Base-by-base conservation (phyloP, 2,797 vertebrate species). In the Periparus ater region DNA sequence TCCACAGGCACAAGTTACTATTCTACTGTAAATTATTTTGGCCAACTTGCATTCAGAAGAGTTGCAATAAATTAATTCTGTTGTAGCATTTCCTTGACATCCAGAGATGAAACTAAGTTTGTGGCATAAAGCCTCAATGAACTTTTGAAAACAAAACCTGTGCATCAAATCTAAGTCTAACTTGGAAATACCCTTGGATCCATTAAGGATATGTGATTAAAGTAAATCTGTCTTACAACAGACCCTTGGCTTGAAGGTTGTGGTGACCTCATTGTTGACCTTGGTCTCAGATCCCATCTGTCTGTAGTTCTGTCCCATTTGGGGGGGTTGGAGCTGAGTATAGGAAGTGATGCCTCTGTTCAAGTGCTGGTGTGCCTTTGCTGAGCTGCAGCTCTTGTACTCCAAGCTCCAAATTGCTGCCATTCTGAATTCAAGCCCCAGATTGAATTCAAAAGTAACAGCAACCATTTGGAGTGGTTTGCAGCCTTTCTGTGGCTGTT, bases 231-330 rank as follows among this genome's bases (percentile, higher is more conserved):
- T 83, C n/a, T 75, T 68, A 26, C 10, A 36, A 4, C 11, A 72
- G 45, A 38, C 67, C 73, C 34, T 34, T 80, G 58, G 23, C 53
- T 60, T 57, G 74, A 86, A 90, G 88, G 53, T 91, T 93, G 11
- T 85, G 53, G 29, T 88, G 87, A 70, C 80, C 70, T 94, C 60
- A 2, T 13, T 71, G 72, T 58, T 96, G 92, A 89, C 72, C 72
- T 92, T 93, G 89, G 65, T 68, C 72, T 85, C 72, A 57, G 66
- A 54, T 85, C n/a, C 91, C 84, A 58, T 74, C 78, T 94, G 61
- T 55, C 78, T 10, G 0, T 23, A 6, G 25, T 89, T 74, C 57
- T 93, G 88, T 58, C 48, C 12, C 2, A 0, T 65, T 45, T 51
- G 29, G 9, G 45, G 48, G 71, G 14, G 25, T 61, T 79, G 55